Conservation (phyloP, 2,888 invertebrate species). For the Tiliacea citrago region DNA sequence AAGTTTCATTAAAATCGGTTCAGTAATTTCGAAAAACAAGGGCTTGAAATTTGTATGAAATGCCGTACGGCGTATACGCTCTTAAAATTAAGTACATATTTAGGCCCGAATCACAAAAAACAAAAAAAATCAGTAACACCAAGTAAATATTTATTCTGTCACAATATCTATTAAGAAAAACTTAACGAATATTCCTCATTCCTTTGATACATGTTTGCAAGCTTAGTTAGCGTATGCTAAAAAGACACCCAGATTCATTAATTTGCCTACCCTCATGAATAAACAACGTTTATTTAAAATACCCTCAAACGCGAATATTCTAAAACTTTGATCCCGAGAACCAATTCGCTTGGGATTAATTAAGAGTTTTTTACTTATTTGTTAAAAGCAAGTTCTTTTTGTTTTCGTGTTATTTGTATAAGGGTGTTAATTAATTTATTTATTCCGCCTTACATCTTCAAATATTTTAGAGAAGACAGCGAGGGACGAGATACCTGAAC, state of each 20-base stretch:
- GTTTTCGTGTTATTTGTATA: neutral
- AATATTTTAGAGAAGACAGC: neutral
- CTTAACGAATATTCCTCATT: constrained; percentile 46
- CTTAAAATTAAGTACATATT: too few species aligned
- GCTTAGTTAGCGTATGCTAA: constrained; percentile 53
- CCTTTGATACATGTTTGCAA: constrained; percentile 42
- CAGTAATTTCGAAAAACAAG: too few species aligned
- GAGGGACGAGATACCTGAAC: neutral
- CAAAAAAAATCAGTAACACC: neutral
- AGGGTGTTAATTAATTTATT: constrained; percentile 7
- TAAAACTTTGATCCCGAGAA: constrained; percentile 46
- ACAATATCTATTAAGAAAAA: constrained; percentile 18
- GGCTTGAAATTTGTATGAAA: too few species aligned
- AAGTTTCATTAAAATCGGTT: too few species aligned
- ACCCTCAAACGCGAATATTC: constrained; percentile 33
- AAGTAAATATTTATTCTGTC: neutral
- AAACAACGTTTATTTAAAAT: constrained; percentile 49
- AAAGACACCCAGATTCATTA: constrained; percentile 26
- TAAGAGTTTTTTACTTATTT: constrained; percentile 49
- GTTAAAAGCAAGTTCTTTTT: constrained; percentile 5
- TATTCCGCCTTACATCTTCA: neutral
- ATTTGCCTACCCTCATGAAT: constrained; percentile 42
- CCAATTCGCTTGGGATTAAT: constrained; percentile 46
- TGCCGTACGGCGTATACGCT: too few species aligned
- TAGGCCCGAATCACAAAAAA: too few species aligned